A percentile compares a stretch with the other conserved stretches of the same genome.
Evolutionary conservation across 1,140 invertebrate species (phyloP).

Genomic region (Drosophila kikkawai): DNA sequence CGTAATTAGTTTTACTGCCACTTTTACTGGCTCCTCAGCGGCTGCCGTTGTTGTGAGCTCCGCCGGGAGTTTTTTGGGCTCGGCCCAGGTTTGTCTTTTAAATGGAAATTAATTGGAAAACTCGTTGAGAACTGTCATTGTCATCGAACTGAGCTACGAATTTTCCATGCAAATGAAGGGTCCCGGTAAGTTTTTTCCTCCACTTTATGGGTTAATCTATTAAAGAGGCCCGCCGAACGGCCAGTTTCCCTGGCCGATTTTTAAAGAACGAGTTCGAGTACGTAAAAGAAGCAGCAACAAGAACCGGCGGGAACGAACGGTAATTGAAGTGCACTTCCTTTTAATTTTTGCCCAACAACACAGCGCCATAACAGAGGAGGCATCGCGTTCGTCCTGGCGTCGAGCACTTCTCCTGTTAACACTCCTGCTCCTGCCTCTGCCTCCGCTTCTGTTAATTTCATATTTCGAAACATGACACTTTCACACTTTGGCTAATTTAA

Average conservation of each 20-base stretch:
- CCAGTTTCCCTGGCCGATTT: not conserved
- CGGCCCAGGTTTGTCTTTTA: constrained; percentile 39
- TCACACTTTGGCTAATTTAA: constrained; percentile 81
- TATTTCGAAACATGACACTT: constrained; percentile 81
- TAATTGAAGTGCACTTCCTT: constrained; percentile 81
- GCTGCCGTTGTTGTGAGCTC: constrained; percentile 41
- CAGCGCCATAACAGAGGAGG: constrained; percentile 22
- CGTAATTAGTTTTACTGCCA: constrained; percentile 84
- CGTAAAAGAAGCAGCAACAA: not conserved
- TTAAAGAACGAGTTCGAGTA: constrained; percentile 8
- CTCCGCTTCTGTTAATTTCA: constrained; percentile 69
- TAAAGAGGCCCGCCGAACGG: not conserved
- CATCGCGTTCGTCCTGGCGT: constrained; percentile 20
- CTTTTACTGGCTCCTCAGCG: constrained; percentile 41
- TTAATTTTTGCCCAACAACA: constrained; percentile 71
- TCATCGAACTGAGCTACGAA: constrained; percentile 25
- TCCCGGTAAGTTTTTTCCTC: not conserved
- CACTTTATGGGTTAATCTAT: constrained; percentile 20
- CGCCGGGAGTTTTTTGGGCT: constrained; percentile 48
- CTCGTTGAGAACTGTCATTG: constrained; percentile 61
- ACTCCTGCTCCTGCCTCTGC: constrained; percentile 15
- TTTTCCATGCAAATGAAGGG: constrained; percentile 23
- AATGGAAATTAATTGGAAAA: constrained; percentile 80
- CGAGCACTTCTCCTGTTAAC: constrained; percentile 23
- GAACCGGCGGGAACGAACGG: constrained; percentile 39